A percentile compares a stretch with the other conserved stretches of the same genome.
Evolutionary conservation across 2,797 vertebrate species (phyloP).

Genomic region (Diplodus puntazzo): DNA sequence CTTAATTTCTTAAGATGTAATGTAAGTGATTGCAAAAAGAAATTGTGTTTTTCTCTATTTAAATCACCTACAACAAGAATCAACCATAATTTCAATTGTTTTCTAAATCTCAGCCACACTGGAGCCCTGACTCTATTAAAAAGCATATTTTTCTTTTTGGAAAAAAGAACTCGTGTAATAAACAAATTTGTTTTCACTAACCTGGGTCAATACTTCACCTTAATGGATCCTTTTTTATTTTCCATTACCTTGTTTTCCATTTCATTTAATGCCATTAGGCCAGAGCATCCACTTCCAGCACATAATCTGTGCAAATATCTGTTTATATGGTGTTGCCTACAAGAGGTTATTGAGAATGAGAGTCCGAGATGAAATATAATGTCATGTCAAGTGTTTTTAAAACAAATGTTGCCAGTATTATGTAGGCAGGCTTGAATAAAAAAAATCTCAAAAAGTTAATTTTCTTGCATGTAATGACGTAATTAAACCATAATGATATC

Average conservation of each 20-base stretch:
- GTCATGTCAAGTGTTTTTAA: background rate
- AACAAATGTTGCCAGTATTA: background rate
- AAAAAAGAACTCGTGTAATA: background rate
- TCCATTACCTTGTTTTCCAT: too few relatives aligned
- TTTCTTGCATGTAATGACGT: background rate
- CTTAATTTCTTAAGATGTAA: too few relatives aligned
- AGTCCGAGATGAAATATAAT: background rate
- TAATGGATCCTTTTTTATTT: background rate
- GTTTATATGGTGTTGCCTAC: background rate
- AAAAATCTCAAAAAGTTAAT: background rate
- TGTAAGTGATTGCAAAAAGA: too few relatives aligned
- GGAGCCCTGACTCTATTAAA: too few relatives aligned
- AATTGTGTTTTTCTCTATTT: too few relatives aligned
- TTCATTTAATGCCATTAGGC: slow-evolving; percentile 5
- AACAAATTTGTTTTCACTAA: background rate
- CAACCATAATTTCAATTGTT: too few relatives aligned
- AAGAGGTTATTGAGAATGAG: slow-evolving; percentile 8
- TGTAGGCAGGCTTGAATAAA: background rate
- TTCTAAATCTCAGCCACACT: too few relatives aligned
- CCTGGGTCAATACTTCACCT: background rate
- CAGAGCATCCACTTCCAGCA: background rate
- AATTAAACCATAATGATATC: background rate
- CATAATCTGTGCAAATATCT: slow-evolving; percentile 17
- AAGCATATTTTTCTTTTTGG: background rate
- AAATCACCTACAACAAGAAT: too few relatives aligned